Percentiles rank a stretch among this genome's conserved stretches.
These are phyloP conservation scores for Coreius guichenoti DNA, from an alignment of 2,797 vertebrate species.

Conservation along the genomic window DNA sequence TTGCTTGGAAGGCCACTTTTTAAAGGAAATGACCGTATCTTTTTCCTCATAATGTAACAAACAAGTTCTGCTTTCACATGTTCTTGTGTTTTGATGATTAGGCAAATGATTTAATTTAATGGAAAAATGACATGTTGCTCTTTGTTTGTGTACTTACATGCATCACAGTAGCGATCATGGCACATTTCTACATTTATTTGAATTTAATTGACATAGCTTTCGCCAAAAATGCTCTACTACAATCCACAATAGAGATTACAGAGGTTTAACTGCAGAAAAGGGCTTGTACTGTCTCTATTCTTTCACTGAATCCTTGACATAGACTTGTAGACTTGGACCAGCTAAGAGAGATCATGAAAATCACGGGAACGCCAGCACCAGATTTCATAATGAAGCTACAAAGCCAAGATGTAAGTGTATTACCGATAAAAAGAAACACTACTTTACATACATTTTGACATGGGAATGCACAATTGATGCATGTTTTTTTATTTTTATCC, in stretches of 20 bases:
- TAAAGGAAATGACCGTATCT: conserved; percentile 98
- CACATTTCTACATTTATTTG: not conserved
- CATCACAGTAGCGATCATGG: not conserved
- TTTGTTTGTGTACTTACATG: not conserved
- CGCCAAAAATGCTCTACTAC: not conserved
- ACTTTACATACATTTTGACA: not conserved
- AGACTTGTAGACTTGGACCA: conserved; percentile 90
- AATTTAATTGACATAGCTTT: not conserved
- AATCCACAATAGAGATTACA: not conserved
- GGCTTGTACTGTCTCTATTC: not conserved
- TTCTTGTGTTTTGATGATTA: not conserved
- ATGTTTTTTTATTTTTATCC: not conserved
- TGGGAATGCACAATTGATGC: not conserved
- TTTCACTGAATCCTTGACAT: conserved; percentile 47
- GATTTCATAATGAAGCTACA: conserved; percentile 92
- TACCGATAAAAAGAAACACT: not conserved
- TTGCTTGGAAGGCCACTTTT: conserved; percentile 91
- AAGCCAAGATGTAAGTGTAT: conserved; percentile 89
- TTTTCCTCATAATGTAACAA: conserved; percentile 28
- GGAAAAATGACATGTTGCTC: not conserved
- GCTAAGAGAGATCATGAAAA: conserved; percentile 96
- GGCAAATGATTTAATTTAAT: not conserved
- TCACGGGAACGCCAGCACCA: conserved; percentile 90
- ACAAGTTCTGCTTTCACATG: not conserved
- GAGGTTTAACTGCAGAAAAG: not conserved